Percentiles rank a stretch among this genome's conserved stretches.
Evolutionary conservation across 2,113 vertebrate species (phyloP).

Genomic region (Lycocorax pyrrhopterus): DNA sequence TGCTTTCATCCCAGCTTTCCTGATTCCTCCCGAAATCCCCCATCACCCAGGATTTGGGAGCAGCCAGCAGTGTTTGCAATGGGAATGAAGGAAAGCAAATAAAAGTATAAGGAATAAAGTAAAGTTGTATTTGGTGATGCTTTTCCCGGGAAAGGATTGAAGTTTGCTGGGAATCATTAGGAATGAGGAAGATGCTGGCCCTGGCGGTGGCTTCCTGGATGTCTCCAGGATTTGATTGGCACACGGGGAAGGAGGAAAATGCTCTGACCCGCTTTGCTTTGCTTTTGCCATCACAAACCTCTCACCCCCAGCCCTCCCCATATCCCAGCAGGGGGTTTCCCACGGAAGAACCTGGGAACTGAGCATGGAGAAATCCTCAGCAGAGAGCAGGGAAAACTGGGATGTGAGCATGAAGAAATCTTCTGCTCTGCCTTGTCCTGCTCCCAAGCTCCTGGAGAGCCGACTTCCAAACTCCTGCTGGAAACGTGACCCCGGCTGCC

Average conservation of each 20-base stretch:
- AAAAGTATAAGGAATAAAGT: not conserved
- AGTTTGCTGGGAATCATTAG: not conserved
- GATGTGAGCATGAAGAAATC: not conserved
- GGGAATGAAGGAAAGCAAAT: not conserved
- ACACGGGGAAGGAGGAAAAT: not conserved
- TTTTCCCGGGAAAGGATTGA: not conserved
- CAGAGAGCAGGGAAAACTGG: not conserved
- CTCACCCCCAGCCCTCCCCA: not conserved
- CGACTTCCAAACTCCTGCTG: not conserved
- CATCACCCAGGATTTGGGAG: not conserved
- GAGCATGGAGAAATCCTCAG: not conserved
- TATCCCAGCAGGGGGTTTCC: not conserved
- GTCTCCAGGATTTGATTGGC: not conserved
- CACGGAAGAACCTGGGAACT: rapidly evolving
- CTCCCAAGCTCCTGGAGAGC: not conserved
- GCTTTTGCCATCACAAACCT: not conserved
- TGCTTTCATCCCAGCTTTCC: not conserved
- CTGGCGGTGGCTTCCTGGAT: not conserved
- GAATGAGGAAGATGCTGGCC: not conserved
- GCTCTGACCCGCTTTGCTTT: not conserved
- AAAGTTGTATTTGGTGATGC: not conserved
- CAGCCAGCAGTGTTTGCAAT: not conserved
- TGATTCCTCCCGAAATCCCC: not conserved
- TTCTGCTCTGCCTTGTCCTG: not conserved
- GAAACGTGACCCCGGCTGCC: not conserved